Percentiles rank a stretch among this genome's conserved stretches.
phyloP scores from a whole-genome alignment of 53 echinoderm and acorn worm genomes.

The Astropecten irregularis region DNA sequence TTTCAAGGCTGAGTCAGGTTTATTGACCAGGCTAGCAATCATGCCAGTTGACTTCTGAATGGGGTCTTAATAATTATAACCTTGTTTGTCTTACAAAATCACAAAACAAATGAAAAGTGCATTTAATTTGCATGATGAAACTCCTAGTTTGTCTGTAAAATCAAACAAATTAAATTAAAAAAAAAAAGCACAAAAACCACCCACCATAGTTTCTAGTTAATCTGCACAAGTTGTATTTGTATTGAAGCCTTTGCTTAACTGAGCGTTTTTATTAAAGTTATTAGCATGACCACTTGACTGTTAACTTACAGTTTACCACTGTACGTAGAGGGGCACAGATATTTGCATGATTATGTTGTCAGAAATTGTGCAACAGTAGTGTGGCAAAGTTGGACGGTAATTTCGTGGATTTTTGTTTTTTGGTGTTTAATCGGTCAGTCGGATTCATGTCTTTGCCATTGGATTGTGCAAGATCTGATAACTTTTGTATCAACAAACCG shows the following conservation, averaged over 20 bases:
- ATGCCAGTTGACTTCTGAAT: conserved; percentile 56
- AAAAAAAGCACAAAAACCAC: too few relatives aligned
- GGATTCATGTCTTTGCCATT: too few relatives aligned
- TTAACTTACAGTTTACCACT: too few relatives aligned
- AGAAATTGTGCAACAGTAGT: conserved; percentile 40
- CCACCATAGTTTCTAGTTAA: conserved; percentile 24
- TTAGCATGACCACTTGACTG: conserved; percentile 11
- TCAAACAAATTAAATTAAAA: too few relatives aligned
- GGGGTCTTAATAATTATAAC: conserved; percentile 41
- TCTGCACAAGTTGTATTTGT: conserved; percentile 41
- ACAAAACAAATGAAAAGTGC: neutral
- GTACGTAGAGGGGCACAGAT: neutral
- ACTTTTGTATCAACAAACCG: too few relatives aligned
- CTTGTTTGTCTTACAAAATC: conserved; percentile 7
- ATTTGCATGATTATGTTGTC: conserved; percentile 13
- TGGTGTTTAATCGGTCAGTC: too few relatives aligned
- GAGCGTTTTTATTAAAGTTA: neutral
- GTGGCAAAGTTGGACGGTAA: conserved; percentile 22
- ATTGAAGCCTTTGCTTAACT: neutral
- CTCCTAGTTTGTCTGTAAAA: conserved; percentile 30
- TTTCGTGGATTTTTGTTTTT: neutral
- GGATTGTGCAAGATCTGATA: too few relatives aligned
- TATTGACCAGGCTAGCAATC: conserved; percentile 10
- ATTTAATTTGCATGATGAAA: conserved; percentile 16
- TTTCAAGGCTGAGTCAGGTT: neutral